A percentile compares a stretch with the other conserved stretches of the same genome.
phyloP scores from a whole-genome alignment of 2,113 vertebrate genomes.

The Syrrhaptes paradoxus region DNA sequence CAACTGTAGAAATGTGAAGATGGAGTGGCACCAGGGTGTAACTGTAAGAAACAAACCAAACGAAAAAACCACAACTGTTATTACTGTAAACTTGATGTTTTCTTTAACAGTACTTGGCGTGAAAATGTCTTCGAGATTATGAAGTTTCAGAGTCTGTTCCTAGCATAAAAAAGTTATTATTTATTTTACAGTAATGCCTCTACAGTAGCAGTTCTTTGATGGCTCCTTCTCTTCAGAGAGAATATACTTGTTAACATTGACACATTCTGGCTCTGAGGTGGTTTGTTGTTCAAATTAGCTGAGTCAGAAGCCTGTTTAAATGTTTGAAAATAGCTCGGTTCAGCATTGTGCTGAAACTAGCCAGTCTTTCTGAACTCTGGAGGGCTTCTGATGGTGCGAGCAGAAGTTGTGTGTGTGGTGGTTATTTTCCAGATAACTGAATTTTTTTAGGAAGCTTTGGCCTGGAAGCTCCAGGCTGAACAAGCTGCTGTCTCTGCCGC shows the following conservation, averaged over 20 bases:
- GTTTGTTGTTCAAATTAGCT: neutral
- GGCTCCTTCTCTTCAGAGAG: neutral
- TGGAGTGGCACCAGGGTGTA: neutral
- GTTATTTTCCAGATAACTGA: neutral
- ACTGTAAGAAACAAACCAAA: neutral
- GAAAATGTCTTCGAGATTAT: neutral
- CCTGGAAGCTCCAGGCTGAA: neutral
- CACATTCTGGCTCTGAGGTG: no score
- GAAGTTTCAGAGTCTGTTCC: neutral
- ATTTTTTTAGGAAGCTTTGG: neutral
- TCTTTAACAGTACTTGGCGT: neutral
- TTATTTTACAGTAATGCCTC: no score
- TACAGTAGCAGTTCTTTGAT: neutral
- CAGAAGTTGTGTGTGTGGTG: no score
- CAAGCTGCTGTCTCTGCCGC: neutral
- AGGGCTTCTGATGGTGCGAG: neutral
- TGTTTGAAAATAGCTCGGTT: neutral
- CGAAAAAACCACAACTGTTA: neutral
- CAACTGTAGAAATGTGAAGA: neutral
- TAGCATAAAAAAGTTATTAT: neutral
- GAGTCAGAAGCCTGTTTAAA: no score
- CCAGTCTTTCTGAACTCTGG: neutral
- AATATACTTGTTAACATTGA: neutral
- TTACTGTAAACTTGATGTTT: neutral
- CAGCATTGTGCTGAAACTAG: neutral